Base-by-base conservation (phyloP, 2,888 invertebrate genomes). In the Proisotoma minuta region DNA sequence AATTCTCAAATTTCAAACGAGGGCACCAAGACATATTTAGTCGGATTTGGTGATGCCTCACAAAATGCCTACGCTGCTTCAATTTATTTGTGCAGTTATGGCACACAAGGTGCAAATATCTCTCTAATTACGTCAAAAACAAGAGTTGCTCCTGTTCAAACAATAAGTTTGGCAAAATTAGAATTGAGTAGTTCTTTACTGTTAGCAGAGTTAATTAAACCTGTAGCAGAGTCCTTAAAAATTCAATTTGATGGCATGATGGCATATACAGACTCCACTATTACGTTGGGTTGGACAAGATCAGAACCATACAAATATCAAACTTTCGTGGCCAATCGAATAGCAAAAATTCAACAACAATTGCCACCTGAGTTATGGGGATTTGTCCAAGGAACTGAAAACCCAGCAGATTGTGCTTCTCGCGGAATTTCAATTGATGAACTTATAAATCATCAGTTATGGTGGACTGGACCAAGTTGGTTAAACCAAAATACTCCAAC, bases 351-450 rank as follows among this genome's bases (percentile, higher is more conserved):
- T 3, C 66, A 69, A 40, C 39, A 65, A 8, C 52, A 53, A 1
- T 50, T 70, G 5, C 23, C 62, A 8, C 48, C 53, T n/a, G 53
- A 66, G 0, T 51, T 66, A 5, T 74, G 74, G 75, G 47, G 62
- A 50, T 73, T 76, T 59, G 70, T 76, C 1, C 59, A 60, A 1
- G 68, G 73, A 0, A 49, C 64, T 1, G 54, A 66, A 5, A 77
- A 76, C 60, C 75, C 76, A 1, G 76, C 76, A 1, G 76, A 76
- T 47, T 59, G 73, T 26, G 73, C 73, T 1, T 56, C 59, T 3
- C 28, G 62, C 27, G 66, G 63, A 28, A 47, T 66, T 2, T 20
- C 56, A n/a, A 24, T 59, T 1, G 2, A 2, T 1, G 51, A 58
- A 22, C 24, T 66, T 20, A 10, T 10, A 10, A 10, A 47, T 18